These are phyloP conservation scores for Drosophila chauvacae DNA, from an alignment of 1,140 invertebrate genomes.

Conservation along the genomic window DNA sequence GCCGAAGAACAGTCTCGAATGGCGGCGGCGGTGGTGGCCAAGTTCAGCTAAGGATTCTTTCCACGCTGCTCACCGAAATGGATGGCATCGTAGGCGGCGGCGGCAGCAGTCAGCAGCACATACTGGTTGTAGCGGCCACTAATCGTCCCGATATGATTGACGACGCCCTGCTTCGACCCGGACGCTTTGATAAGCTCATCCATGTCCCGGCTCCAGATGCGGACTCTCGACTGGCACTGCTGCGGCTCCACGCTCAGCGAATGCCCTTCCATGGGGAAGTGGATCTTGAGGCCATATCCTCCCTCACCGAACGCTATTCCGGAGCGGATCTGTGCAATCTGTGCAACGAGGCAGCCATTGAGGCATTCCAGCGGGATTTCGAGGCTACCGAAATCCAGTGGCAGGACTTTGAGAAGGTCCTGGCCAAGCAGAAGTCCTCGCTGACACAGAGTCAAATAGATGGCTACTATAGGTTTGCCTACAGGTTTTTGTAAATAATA, in stretches of 20 bases:
- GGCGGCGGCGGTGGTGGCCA: slow-evolving; percentile 79
- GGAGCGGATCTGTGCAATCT: slow-evolving; percentile 92
- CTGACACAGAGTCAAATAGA: slow-evolving; percentile 84
- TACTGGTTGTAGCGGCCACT: slow-evolving; percentile 90
- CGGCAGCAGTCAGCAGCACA: slow-evolving; percentile 63
- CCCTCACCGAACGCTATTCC: slow-evolving; percentile 88
- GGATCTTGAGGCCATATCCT: slow-evolving; percentile 87
- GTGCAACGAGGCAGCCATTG: slow-evolving; percentile 90
- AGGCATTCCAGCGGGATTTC: slow-evolving; percentile 87
- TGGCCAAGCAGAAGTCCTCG: slow-evolving; percentile 86
- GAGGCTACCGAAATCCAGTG: slow-evolving; percentile 82
- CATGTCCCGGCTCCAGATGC: slow-evolving; percentile 91
- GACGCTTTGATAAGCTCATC: slow-evolving; percentile 90
- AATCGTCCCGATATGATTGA: slow-evolving; percentile 93
- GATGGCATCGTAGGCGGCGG: slow-evolving; percentile 86
- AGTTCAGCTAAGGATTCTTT: slow-evolving; percentile 88
- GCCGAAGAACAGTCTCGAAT: slow-evolving; percentile 84
- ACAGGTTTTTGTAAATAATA: slow-evolving; percentile 33
- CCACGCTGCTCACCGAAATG: slow-evolving; percentile 89
- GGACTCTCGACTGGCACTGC: slow-evolving; percentile 87
- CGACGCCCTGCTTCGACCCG: slow-evolving; percentile 90
- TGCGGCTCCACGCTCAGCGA: slow-evolving; percentile 86
- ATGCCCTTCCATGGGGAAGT: slow-evolving; percentile 88
- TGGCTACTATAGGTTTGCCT: slow-evolving; percentile 81
- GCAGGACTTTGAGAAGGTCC: slow-evolving; percentile 86